Conservation (phyloP, 2,888 invertebrate species). For the Psylliodes chrysocephalus region DNA sequence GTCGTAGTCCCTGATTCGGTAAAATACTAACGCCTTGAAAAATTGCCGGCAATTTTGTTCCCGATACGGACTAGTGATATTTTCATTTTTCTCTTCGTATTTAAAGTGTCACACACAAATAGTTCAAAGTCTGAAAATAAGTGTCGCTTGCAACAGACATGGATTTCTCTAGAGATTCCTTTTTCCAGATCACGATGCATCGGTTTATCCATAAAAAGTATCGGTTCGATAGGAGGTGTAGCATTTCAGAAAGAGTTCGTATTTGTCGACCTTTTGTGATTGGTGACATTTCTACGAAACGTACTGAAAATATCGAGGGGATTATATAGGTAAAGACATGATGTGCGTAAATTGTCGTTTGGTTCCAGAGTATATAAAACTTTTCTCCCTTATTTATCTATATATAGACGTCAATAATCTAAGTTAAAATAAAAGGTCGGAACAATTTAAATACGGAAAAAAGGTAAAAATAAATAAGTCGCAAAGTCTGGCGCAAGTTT, state of each 20-base stretch:
- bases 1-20: background rate
- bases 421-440: too few species aligned
- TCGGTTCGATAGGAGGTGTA: constrained; percentile 24
- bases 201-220: constrained; percentile 29
- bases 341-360: background rate
- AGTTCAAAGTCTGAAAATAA: constrained; percentile 27
- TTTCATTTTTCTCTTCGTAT: constrained; percentile 22
- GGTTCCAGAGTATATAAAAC: background rate
- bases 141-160: constrained; percentile 27
- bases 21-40: background rate
- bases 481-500: too few species aligned
- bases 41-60: background rate
- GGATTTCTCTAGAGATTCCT: constrained; percentile 29
- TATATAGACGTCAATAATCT: too few species aligned
- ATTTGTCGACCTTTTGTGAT: constrained; percentile 33
- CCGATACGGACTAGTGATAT: constrained; percentile 7
- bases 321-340: constrained; percentile 7
- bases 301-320: constrained; percentile 15
- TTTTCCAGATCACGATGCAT: constrained; percentile 34
- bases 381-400: too few species aligned
- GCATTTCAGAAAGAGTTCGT: constrained; percentile 17
- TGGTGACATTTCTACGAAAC: constrained; percentile 25
- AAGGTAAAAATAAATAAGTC: too few species aligned
- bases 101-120: constrained; percentile 33
- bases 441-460: too few species aligned